Base-by-base conservation (phyloP, 37 sponge, comb jelly and placozoan species). In the Hormiphora californensis region DNA sequence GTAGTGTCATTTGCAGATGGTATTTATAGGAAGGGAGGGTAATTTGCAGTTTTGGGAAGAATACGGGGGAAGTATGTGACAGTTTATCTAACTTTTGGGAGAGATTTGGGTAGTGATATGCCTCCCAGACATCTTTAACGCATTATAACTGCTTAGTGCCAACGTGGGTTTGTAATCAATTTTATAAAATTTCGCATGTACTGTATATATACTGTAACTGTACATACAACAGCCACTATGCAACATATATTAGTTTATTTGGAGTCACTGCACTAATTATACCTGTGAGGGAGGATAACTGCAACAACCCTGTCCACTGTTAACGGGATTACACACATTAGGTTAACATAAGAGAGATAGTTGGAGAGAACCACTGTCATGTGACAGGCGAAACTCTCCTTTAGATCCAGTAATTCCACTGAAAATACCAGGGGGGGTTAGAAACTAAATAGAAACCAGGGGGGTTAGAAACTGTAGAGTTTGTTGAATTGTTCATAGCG, bases 271-370 rank as follows among this genome's bases (percentile, higher is more conserved):
- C n/a, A n/a, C n/a, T 49, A 15, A 49, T 17, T 7, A 17, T 1
- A 65, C 68, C 68, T 65, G 5, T 17, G 11, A 36, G 68, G 68
- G 7, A 32, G 3, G 25, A 73, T 28, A 12, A 73, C 81, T n/a
- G 81, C 81, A 4, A 73, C 38, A 3, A 73, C 17, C 23, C 81
- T 73, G 46, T 73, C 81, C 39, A 73, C 81, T 40, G 81, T 73
- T 5, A 73, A 19, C 1, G 81, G 81, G 27, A 73, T 4, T 4
- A 73, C 43, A 21, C 81, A 73, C 28, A 73, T 43, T 7, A 73
- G 44, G 46, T 73, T 73, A 73, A 33, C 35, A 28, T 73, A 73
- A 28, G 81, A 73, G 46, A 73, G 8, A 25, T 27, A 33, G 12
- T 73, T 27, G 28, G 40, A 43, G 1, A 73, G 44, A 28, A 73